phyloP scores from a whole-genome alignment of 2,113 vertebrate genomes.

The Eretmochelys imbricata region DNA sequence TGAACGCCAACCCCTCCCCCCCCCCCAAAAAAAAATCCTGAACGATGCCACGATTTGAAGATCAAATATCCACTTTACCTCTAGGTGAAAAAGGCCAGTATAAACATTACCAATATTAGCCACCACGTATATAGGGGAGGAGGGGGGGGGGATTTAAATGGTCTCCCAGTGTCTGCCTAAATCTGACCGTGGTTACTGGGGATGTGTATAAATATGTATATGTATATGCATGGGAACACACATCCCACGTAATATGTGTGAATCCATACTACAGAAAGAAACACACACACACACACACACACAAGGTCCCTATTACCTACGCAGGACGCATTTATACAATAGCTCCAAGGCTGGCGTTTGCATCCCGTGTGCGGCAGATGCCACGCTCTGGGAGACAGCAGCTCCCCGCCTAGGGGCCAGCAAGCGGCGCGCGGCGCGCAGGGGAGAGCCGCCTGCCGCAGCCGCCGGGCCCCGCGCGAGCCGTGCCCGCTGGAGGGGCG shows the following conservation, averaged over 20 bases:
- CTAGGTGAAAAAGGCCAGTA: background rate
- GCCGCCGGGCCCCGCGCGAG: background rate
- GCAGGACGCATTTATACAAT: background rate
- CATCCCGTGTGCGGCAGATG: background rate
- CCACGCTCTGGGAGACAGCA: background rate
- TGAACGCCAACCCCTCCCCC: background rate
- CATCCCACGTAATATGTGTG: background rate
- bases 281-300: background rate
- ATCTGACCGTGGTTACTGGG: background rate
- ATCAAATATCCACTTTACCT: background rate
- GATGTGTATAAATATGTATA: background rate
- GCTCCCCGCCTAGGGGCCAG: background rate
- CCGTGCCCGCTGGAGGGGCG: background rate
- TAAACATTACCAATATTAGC: background rate
- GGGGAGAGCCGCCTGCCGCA: background rate
- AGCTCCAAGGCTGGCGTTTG: background rate
- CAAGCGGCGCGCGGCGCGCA: background rate
- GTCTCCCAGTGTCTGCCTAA: background rate
- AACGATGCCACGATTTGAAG: slow-evolving; percentile 21
- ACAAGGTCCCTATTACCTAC: background rate
- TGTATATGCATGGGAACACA: background rate
- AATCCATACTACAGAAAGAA: too few relatives aligned
- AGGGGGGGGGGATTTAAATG: background rate
- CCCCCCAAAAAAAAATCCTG: background rate
- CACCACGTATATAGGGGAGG: background rate